phyloP scores from a whole-genome alignment of 2,888 invertebrate genomes.

The Corbicula japonica region DNA sequence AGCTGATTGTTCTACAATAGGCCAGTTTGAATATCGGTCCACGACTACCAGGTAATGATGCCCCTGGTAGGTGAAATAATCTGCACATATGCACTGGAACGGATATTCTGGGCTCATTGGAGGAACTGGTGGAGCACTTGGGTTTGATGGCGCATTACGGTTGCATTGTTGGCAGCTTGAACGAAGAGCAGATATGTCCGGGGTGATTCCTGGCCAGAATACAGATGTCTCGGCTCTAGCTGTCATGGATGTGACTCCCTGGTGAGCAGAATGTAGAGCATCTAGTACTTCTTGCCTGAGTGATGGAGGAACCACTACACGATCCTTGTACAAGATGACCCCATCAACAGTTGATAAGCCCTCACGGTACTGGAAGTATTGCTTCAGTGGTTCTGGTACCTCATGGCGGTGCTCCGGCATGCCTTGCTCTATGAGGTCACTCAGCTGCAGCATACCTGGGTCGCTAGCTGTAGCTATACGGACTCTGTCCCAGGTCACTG shows the following conservation, averaged over 20 bases:
- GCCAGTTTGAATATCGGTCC: conserved; percentile 72
- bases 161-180: conserved; percentile 61
- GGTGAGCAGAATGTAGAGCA: conserved; percentile 73
- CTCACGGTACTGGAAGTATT: conserved; percentile 41
- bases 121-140: conserved; percentile 67
- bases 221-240: conserved; percentile 70
- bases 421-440: conserved; percentile 38
- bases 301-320: conserved; percentile 68
- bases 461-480: conserved; percentile 61
- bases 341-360: conserved; percentile 58
- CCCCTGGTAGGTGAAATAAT: conserved; percentile 59
- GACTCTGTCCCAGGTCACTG: conserved; percentile 67
- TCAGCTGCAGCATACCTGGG: conserved; percentile 36
- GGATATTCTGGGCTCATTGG: conserved; percentile 55
- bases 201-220: conserved; percentile 74
- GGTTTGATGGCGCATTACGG: conserved; percentile 68
- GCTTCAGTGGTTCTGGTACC: conserved; percentile 32
- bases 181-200: conserved; percentile 45
- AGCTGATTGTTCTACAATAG: conserved; percentile 47
- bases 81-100: conserved; percentile 60
- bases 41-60: conserved; percentile 67
- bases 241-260: conserved; percentile 70
- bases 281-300: conserved; percentile 56
- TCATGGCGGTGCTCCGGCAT: conserved; percentile 35
- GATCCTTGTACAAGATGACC: conserved; percentile 62